phyloP scores from a whole-genome alignment of 2,888 invertebrate species.

The Asteroscopus sphinx region DNA sequence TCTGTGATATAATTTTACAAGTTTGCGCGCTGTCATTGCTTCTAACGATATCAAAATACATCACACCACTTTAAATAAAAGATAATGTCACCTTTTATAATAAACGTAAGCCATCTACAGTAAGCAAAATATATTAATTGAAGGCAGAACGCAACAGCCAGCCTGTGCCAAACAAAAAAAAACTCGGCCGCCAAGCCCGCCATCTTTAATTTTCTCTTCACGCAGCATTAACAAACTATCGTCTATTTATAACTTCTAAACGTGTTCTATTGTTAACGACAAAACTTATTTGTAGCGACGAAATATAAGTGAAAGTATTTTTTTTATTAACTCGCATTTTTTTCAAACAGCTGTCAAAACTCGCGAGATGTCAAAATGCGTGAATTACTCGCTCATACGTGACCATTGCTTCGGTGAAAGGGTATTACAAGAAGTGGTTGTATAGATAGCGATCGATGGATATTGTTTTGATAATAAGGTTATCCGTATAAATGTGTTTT shows the following conservation, averaged over 20 bases:
- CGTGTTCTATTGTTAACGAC: constrained; percentile 70
- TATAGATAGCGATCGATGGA: constrained; percentile 48
- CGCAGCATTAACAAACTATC: constrained; percentile 71
- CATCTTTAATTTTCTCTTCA: constrained; percentile 75
- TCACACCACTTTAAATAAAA: constrained; percentile 1
- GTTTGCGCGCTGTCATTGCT: constrained; percentile 29
- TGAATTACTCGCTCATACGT: constrained; percentile 52
- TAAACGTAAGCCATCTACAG: constrained; percentile 18
- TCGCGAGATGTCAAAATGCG: constrained; percentile 63
- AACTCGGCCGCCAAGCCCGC: constrained; percentile 25
- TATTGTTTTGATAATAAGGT: constrained; percentile 57
- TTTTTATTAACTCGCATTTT: constrained; percentile 59
- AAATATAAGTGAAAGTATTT: constrained; percentile 78
- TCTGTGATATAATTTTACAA: constrained; percentile 33
- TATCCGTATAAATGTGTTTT: constrained; percentile 60
- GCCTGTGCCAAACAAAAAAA: constrained; percentile 16
- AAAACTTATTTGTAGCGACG: constrained; percentile 67
- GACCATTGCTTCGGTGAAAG: constrained; percentile 62
- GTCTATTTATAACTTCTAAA: constrained; percentile 73
- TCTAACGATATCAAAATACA: constrained; percentile 29
- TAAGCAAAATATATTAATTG: constrained; percentile 25
- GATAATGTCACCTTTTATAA: constrained; percentile 6
- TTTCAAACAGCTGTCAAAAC: constrained; percentile 72
- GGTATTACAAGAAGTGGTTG: constrained; percentile 45
- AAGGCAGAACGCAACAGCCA: constrained; percentile 18